These are phyloP conservation scores for Xiphophorus maculatus DNA, from an alignment of 2,113 vertebrate species.

Conservation along the genomic window DNA sequence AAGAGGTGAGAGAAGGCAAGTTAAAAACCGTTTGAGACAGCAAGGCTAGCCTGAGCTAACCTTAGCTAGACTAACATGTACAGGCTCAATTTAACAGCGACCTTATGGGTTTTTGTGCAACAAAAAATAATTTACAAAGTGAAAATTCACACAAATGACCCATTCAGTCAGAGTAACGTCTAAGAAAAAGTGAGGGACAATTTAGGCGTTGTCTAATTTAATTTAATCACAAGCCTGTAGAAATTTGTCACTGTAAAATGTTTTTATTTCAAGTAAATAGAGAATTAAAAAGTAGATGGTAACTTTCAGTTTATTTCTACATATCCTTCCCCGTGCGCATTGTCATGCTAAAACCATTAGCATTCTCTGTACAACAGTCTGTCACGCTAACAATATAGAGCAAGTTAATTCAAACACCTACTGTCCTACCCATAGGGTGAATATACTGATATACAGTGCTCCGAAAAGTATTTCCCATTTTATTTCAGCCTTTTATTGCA, in stretches of 20 bases:
- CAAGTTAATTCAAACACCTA: neutral
- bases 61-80: neutral
- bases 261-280: too few species aligned
- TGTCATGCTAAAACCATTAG: neutral
- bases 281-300: too few species aligned
- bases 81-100: neutral
- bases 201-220: too few species aligned
- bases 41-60: neutral
- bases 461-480: neutral
- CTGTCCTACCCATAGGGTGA: neutral
- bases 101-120: neutral
- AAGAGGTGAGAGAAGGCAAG: neutral
- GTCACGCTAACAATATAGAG: neutral
- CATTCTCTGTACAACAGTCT: neutral
- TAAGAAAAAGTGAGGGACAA: too few species aligned
- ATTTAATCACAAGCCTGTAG: too few species aligned
- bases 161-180: too few species aligned
- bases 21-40: neutral
- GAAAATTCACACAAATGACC: neutral
- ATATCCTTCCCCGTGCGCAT: neutral
- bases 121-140: neutral
- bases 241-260: too few species aligned
- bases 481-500: neutral
- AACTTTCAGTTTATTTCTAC: neutral
- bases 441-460: neutral